Percentiles rank a stretch among this genome's conserved stretches.
phyloP scores from a whole-genome alignment of 2,888 invertebrate species.

The Lissocephala sabroskyi region DNA sequence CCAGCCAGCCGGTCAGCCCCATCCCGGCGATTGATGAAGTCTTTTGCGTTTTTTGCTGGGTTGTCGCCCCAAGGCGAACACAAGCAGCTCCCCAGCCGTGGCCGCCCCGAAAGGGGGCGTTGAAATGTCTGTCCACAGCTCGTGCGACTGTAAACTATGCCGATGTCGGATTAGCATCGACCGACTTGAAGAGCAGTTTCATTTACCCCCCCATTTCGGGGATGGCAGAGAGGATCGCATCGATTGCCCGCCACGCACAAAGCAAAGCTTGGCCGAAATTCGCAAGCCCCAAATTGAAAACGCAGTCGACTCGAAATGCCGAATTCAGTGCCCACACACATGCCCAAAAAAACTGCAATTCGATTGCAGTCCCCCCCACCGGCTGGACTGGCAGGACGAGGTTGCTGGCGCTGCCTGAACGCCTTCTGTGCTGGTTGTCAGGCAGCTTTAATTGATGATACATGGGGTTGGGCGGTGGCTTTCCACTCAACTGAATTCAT shows the following conservation, averaged over 20 bases:
- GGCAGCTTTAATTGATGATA: conserved; percentile 2
- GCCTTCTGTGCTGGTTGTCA: not conserved
- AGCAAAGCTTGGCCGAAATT: too few species aligned
- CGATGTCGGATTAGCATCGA: not conserved
- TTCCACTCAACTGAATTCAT: too few species aligned
- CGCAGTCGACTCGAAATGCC: conserved; percentile 1
- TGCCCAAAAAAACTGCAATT: not conserved
- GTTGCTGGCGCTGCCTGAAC: too few species aligned
- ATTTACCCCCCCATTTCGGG: too few species aligned
- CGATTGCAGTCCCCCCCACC: too few species aligned
- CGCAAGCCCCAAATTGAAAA: not conserved
- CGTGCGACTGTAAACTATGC: conserved; percentile 7
- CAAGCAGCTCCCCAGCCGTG: conserved; percentile 13
- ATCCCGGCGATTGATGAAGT: conserved; percentile 2
- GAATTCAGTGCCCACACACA: not conserved
- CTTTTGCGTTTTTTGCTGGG: conserved; percentile 1
- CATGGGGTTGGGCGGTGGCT: too few species aligned
- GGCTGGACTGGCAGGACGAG: not conserved
- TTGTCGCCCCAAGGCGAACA: conserved; percentile 7
- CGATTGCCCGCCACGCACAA: too few species aligned
- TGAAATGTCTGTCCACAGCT: conserved; percentile 3
- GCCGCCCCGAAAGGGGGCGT: not conserved
- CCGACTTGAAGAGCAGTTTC: not conserved
- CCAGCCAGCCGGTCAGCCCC: not conserved
- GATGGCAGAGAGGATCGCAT: too few species aligned